phyloP scores from a whole-genome alignment of 2,888 invertebrate species.

The Bombylius discolor region DNA sequence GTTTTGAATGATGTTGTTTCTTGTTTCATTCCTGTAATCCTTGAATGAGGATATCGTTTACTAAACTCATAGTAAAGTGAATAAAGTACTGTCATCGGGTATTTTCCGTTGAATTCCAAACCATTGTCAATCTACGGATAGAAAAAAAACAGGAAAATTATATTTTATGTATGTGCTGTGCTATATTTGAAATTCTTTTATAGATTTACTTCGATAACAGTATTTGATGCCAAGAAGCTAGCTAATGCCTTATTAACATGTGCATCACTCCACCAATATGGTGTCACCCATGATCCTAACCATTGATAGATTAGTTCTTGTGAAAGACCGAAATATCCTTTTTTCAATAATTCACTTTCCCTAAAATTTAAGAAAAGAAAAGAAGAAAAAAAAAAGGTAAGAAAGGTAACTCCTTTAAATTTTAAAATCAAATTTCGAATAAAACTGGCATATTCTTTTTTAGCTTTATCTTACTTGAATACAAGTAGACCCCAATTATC shows the following conservation, averaged over 20 bases:
- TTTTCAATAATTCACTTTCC: conserved; percentile 57
- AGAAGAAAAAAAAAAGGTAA: not conserved
- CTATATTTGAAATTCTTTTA: not conserved
- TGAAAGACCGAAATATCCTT: conserved; percentile 51
- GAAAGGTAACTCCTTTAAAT: not conserved
- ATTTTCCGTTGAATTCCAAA: conserved; percentile 61
- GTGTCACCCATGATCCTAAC: conserved; percentile 62
- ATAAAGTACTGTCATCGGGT: conserved; percentile 66
- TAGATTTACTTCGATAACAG: conserved; percentile 49
- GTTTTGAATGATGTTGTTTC: conserved; percentile 64
- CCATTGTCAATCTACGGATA: conserved; percentile 50
- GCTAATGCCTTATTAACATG: conserved; percentile 65
- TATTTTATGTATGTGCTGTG: not conserved
- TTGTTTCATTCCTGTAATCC: conserved; percentile 56
- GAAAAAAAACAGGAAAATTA: not conserved
- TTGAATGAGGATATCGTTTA: conserved; percentile 63
- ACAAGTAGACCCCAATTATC: conserved; percentile 70
- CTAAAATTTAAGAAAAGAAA: conserved; percentile 34
- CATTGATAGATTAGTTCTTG: conserved; percentile 70
- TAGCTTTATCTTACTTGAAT: conserved; percentile 53
- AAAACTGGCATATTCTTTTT: not conserved
- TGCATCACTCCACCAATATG: conserved; percentile 64
- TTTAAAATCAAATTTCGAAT: not conserved
- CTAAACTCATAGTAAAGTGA: conserved; percentile 70
- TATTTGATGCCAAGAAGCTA: conserved; percentile 59